Evolutionary conservation across 2,113 vertebrate genomes (phyloP), one percentile per base, ranked within the genome.

Genomic region (Microcebus ravelobensis): DNA sequence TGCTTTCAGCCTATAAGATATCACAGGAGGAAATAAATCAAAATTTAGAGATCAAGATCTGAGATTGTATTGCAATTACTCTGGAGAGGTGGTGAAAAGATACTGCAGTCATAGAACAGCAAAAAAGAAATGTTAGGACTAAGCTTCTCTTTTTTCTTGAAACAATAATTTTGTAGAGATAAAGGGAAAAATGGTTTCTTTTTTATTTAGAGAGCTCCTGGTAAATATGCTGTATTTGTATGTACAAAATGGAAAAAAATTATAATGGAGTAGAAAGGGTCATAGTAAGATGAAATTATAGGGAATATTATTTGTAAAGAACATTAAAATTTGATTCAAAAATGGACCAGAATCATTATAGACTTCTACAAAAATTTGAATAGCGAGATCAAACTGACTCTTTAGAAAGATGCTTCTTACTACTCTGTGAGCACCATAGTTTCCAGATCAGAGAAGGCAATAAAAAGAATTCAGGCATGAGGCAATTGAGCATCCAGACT

Each of bases 11-110:
- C 61, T 86, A 7, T 48, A 84, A 80, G 88, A 96, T 83, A 95
- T 91, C 88, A 92, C 93, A 97, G 92, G 73, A 84, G 79, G 86
- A 93, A 89, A 96, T n/a, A 97, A 83, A n/a, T 91, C 89, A 96
- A 95, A 97, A 67, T 82, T 96, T 83, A 81, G 91, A 95, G 83
- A 96, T 94, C 76, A 95, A 96, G 91, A 67, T 55, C 73, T 92
- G 39, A 36, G 50, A 21, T 2, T 90, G 36, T 87, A 87, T n/a
- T 63, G 45, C 59, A 48, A 83, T 45, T 17, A 63, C 86, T 96
- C 2, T 95, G 45, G 15, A 81, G 76, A 96, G 18, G 20, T 86
- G 31, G 48, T 52, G 59, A 86, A 89, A 91, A 87, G 31, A 87
- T 50, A 42, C 82, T 74, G 82, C 73, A 95, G 55, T 27, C 36